Evolutionary conservation across 2,113 vertebrate species (phyloP), one percentile per base, ranked within the genome.

Genomic region (Chaetodon trifascialis): DNA sequence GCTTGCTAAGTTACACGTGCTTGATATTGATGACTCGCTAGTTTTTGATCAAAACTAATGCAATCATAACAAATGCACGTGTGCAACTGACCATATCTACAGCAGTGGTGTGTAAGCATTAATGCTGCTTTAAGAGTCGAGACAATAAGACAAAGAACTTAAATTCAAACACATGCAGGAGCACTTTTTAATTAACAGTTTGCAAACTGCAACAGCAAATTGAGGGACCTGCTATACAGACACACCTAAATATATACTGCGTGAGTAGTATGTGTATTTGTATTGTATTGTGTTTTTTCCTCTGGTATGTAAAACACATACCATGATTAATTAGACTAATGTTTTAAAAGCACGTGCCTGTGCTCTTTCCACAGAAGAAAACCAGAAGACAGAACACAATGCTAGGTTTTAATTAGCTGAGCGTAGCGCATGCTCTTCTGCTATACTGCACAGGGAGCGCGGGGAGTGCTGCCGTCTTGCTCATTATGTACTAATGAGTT

Each of bases 401-500:
- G 58, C 72, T 64, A 44, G 42, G 79, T 92, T 92, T 94, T 92
- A 94, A 95, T 94, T 92, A 93, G 91, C 83, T 30, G 84, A 76
- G 83, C 76, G 76, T 55, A 62, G 90, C 80, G 80, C 82, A 85
- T 80, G 88, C 89, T 94, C 91, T 67, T 82, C 84, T 80, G 86
- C 90, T 73, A 52, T 79, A 46, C 72, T 66, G 93, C 79, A 84
- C 62, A 25, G 80, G 86, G 91, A 90, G 87, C 84, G 88, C 36
- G 44, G 80, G 86, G 85, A 90, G 84, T 71, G 80, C 87, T 82
- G 92, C 88, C 85, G 88, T 93, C 88, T 80, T 90, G 86, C 95
- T 94, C 93, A 94, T 95, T 95, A 95, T 86, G 92, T 70, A 85
- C 94, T 94, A 95, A 96, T 96, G 95, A 95, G 91, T 95, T 95